phyloP scores from a whole-genome alignment of 1,140 invertebrate species.

The Cyclina sinensis region DNA sequence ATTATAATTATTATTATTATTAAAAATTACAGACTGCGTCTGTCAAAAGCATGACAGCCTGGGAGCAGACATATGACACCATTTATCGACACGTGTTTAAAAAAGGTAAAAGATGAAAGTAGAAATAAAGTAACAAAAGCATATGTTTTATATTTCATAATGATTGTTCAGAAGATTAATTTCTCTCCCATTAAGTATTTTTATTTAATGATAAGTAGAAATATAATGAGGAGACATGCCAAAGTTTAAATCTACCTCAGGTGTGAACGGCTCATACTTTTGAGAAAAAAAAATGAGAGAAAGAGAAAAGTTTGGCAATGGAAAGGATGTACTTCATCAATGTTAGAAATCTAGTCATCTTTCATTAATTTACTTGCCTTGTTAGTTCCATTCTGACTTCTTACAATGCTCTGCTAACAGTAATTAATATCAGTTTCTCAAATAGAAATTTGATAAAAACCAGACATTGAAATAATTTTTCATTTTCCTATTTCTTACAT shows the following conservation, averaged over 20 bases:
- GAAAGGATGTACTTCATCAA: conserved; percentile 37
- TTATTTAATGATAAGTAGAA: conserved; percentile 2
- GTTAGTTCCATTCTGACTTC: conserved; percentile 44
- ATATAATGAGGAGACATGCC: conserved; percentile 19
- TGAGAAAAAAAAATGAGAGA: background rate
- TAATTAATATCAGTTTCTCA: conserved; percentile 59
- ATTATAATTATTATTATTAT: too few species aligned
- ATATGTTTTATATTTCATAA: conserved; percentile 11
- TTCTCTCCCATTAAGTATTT: background rate
- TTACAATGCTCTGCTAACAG: background rate
- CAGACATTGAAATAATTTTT: conserved; percentile 61
- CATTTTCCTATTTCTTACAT: conserved; percentile 49
- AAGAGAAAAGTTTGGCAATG: background rate
- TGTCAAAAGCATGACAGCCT: too few species aligned
- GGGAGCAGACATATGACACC: too few species aligned
- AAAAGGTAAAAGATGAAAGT: conserved; percentile 9
- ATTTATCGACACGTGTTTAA: too few species aligned
- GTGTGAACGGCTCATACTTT: conserved; percentile 6
- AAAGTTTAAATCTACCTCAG: conserved; percentile 31
- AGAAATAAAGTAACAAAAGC: background rate
- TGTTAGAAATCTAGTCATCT: conserved; percentile 21
- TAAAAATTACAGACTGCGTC: too few species aligned
- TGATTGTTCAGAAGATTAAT: conserved; percentile 2
- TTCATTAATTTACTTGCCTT: conserved; percentile 57
- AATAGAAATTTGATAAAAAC: conserved; percentile 56